These are phyloP conservation scores for Eristalinus aeneus DNA, from an alignment of 2,888 invertebrate genomes.

Conservation along the genomic window DNA sequence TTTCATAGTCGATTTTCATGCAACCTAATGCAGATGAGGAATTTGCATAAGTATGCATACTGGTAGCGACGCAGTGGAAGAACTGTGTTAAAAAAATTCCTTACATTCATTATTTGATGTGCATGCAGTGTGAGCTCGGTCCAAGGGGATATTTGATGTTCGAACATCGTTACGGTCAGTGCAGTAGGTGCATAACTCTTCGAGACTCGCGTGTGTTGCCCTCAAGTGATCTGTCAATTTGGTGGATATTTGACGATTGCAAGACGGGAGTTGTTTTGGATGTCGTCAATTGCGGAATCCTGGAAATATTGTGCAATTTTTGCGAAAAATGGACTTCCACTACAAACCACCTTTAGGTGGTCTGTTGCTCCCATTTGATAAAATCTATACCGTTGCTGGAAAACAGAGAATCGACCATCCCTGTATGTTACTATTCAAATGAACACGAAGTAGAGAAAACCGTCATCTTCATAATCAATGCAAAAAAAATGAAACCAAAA, in stretches of 20 bases:
- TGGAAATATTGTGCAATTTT: background rate
- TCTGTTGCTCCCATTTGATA: too few relatives aligned
- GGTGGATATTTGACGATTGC: background rate
- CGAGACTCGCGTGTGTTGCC: background rate
- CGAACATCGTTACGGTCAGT: background rate
- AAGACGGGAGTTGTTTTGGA: too few relatives aligned
- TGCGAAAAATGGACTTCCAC: too few relatives aligned
- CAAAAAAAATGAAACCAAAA: background rate
- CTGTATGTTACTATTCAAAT: constrained; percentile 11
- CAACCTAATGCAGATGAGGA: constrained; percentile 27
- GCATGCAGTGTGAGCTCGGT: background rate
- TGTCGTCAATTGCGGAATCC: too few relatives aligned
- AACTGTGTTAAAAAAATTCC: constrained; percentile 30
- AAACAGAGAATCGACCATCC: background rate
- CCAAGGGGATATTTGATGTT: constrained; percentile 11
- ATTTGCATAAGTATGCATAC: constrained; percentile 61
- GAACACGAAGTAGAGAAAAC: background rate
- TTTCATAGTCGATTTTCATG: constrained; percentile 59
- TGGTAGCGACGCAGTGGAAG: background rate
- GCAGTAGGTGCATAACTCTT: background rate
- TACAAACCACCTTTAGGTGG: too few relatives aligned
- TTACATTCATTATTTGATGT: constrained; percentile 9
- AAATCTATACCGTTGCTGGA: too few relatives aligned
- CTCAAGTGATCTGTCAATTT: background rate
- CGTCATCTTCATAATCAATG: background rate